These are phyloP conservation scores for Tetragnatha versicolor DNA, from an alignment of 1,140 invertebrate genomes.

Conservation along the genomic window DNA sequence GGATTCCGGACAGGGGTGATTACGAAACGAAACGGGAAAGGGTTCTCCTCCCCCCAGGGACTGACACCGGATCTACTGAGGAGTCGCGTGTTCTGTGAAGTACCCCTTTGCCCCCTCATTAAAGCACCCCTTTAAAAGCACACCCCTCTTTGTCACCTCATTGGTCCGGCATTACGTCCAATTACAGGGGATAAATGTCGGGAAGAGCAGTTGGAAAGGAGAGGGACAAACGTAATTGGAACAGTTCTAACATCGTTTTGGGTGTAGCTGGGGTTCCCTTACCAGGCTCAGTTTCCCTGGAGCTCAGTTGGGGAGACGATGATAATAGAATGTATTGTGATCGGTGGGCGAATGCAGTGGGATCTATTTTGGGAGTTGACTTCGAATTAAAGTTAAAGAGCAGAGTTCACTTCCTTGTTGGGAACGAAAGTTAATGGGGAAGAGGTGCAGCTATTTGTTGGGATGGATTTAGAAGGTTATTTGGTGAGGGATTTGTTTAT, in stretches of 20 bases:
- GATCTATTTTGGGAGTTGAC: no score
- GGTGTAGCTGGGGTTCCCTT: neutral
- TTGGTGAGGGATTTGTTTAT: no score
- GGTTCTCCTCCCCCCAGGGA: slow-evolving; percentile 18
- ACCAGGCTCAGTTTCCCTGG: neutral
- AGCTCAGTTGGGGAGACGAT: neutral
- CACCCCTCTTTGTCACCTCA: slow-evolving; percentile 43
- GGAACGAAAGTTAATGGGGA: no score
- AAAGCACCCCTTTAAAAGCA: slow-evolving; percentile 36
- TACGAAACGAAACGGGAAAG: slow-evolving; percentile 5
- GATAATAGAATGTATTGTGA: neutral
- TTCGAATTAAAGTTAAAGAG: no score
- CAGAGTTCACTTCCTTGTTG: no score
- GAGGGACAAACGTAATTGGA: slow-evolving; percentile 32
- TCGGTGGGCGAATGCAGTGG: no score
- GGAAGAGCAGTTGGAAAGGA: slow-evolving; percentile 16
- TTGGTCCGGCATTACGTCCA: slow-evolving; percentile 52
- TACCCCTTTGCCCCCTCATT: slow-evolving; percentile 36
- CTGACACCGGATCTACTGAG: slow-evolving; percentile 29
- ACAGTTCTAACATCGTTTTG: slow-evolving; percentile 48
- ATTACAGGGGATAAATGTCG: slow-evolving; percentile 51
- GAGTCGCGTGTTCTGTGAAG: slow-evolving; percentile 31
- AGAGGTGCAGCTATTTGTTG: no score
- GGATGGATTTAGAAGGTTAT: no score
- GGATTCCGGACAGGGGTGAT: slow-evolving; percentile 11